Percentiles rank a stretch among this genome's conserved stretches.
Evolutionary conservation across 2,888 invertebrate genomes (phyloP).

Genomic region (Melanchra persicariae): DNA sequence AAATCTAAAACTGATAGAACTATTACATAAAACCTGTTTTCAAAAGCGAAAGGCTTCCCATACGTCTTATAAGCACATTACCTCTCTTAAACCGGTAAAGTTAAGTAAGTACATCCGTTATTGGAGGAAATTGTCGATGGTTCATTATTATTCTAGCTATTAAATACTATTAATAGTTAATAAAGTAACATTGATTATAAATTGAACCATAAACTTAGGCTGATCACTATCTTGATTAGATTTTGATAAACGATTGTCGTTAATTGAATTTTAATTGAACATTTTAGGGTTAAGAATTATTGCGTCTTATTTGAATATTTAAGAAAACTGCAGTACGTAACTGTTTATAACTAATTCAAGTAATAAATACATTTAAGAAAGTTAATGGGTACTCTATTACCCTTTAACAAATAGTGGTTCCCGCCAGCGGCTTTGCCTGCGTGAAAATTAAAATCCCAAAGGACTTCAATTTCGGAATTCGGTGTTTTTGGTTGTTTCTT

Average conservation of each 20-base stretch:
- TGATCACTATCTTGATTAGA: slow-evolving; percentile 48
- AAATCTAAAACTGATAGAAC: slow-evolving; percentile 38
- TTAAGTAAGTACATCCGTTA: slow-evolving; percentile 56
- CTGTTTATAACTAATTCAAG: too few relatives aligned
- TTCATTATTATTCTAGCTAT: slow-evolving; percentile 52
- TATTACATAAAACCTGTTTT: slow-evolving; percentile 37
- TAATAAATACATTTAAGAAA: background rate
- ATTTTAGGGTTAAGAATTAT: slow-evolving; percentile 14
- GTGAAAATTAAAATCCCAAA: too few relatives aligned
- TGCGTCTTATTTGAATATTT: slow-evolving; percentile 6
- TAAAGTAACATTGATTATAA: slow-evolving; percentile 48
- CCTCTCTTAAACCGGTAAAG: slow-evolving; percentile 45
- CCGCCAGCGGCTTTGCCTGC: too few relatives aligned
- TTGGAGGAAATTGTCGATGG: slow-evolving; percentile 52
- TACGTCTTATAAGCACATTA: slow-evolving; percentile 40
- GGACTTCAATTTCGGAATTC: too few relatives aligned
- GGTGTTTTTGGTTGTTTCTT: too few relatives aligned
- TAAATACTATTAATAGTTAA: slow-evolving; percentile 57
- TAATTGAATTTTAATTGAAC: slow-evolving; percentile 41
- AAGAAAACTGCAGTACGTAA: background rate
- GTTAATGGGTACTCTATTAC: background rate
- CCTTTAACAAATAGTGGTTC: too few relatives aligned
- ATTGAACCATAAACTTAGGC: slow-evolving; percentile 39
- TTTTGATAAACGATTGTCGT: slow-evolving; percentile 50
- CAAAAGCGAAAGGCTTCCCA: slow-evolving; percentile 57